Conservation (phyloP, 2,113 vertebrate genomes). For the Passer montanus region DNA sequence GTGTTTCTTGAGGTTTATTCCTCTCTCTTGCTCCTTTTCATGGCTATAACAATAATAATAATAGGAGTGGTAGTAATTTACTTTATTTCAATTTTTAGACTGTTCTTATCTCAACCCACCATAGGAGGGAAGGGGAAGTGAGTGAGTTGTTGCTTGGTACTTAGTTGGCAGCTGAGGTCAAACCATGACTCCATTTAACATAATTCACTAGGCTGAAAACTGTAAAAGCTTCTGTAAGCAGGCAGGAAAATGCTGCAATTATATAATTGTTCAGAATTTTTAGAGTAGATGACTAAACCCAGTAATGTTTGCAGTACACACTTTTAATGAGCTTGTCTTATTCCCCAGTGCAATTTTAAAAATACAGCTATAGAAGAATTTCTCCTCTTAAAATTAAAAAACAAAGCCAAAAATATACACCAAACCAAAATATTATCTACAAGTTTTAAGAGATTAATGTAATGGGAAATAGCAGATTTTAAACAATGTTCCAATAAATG, state of each 20-base stretch:
- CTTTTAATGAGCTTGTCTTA: not conserved
- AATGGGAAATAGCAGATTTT: not conserved
- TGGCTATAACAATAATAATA: not conserved
- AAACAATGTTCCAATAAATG: not conserved
- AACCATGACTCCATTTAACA: not conserved
- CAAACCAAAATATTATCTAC: not conserved
- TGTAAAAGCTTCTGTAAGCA: not conserved
- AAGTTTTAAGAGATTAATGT: not conserved
- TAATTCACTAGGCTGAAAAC: not conserved
- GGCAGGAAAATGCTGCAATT: not conserved
- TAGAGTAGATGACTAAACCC: not conserved
- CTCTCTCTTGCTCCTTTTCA: not conserved
- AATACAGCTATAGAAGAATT: not conserved
- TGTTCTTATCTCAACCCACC: not conserved
- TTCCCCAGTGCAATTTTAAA: not conserved
- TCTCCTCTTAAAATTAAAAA: not conserved
- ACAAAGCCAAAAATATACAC: not conserved
- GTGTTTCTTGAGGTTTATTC: not conserved
- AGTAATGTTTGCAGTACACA: not conserved
- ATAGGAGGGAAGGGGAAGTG: not conserved
- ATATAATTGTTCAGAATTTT: not conserved
- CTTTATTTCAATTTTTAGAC: not conserved
- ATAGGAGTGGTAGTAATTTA: not conserved
- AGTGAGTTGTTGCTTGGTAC: not conserved
- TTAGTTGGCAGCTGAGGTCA: not conserved